Evolutionary conservation across 2,888 invertebrate genomes (phyloP), one percentile per base, ranked within the genome.

Genomic region (Idaea dimidiata): DNA sequence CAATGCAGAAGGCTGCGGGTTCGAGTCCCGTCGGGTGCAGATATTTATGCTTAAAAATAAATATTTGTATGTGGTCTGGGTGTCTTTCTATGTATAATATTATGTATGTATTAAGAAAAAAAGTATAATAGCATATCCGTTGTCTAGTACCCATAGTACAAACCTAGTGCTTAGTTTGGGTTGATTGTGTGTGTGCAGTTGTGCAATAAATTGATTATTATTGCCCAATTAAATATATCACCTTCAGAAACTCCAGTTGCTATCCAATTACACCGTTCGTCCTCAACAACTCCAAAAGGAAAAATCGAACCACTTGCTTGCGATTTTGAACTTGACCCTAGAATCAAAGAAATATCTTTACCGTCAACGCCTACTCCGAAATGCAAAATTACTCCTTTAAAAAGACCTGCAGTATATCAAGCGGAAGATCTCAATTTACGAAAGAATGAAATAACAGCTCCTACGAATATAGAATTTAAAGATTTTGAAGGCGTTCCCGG

Each of bases 361-460:
- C 32, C 32, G 10, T 32, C 43, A 43, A 43, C 43, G 3, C 43
- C 43, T 16, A 1, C 58, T 7, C 57, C 63, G 0, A 62, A 53
- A 16, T 65, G 63, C 4, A 67, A 66, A 53, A 62, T 71, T 5
- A 63, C 59, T 10, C 63, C 68, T 4, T 32, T 64, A 8, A 67
- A 62, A 18, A 63, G 59, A n/a, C 62, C 61, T 43, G 43, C 14
- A 32, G 6, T 8, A 7, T 43, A 8, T 43, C 8, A 3, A 0
- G 6, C 8, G 7, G 43, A 43, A 14, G 43, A 43, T 10, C 10
- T 43, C 0, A 3, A 14, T 8, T 14, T 14, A 43, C 8, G 14
- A 14, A 8, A 43, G 1, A 14, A 43, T 10, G 14, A 8, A 14
- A 3, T 3, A 10, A 10, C 43, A 43, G 14, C 14, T 43, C 43